A percentile compares a stretch with the other conserved stretches of the same genome.
These are phyloP conservation scores for Empidonax alnorum DNA, from an alignment of 2,113 vertebrate species.

Conservation along the genomic window DNA sequence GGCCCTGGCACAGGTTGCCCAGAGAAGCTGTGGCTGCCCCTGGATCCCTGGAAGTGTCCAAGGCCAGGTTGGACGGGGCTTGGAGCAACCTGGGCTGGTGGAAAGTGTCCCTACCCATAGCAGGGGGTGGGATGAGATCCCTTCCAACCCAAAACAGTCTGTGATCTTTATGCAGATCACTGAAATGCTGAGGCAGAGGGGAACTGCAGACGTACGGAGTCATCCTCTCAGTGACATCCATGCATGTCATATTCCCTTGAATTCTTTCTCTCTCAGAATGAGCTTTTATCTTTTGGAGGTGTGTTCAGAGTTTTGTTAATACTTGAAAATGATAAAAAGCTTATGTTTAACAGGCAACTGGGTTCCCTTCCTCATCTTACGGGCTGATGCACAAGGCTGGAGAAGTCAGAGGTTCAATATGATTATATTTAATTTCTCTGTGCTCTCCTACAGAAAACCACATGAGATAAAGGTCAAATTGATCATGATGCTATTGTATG, in stretches of 20 bases:
- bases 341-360: neutral
- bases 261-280: neutral
- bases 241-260: neutral
- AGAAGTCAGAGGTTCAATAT: neutral
- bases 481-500: neutral
- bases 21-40: neutral
- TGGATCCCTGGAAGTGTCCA: neutral
- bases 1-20: neutral
- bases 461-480: neutral
- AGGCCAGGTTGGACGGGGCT: neutral
- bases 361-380: neutral
- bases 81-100: neutral
- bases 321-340: neutral
- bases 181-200: neutral
- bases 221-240: neutral
- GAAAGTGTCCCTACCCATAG: neutral
- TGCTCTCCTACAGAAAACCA: neutral
- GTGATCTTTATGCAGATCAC: neutral
- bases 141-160: neutral
- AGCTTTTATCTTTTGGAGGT: neutral
- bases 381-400: neutral
- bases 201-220: neutral
- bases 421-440: neutral
- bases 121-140: neutral
- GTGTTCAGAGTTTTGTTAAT: neutral